Percentiles rank a stretch among this genome's conserved stretches.
phyloP scores from a whole-genome alignment of 2,113 vertebrate genomes.

The Zonotrichia leucophrys region DNA sequence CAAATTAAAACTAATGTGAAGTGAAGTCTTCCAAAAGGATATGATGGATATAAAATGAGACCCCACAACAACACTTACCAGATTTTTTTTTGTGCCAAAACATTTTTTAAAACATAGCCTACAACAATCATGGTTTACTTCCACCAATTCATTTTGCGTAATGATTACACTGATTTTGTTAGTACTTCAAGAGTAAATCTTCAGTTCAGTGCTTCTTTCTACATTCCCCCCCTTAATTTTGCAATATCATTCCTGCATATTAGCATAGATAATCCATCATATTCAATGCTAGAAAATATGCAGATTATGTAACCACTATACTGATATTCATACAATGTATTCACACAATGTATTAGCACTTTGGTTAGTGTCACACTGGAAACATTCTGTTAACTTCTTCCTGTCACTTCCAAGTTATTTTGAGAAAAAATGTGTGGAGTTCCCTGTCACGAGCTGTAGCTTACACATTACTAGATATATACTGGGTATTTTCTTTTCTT shows the following conservation, averaged over 20 bases:
- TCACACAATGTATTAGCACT: neutral
- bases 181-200: neutral
- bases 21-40: neutral
- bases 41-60: neutral
- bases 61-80: neutral
- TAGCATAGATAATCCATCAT: neutral
- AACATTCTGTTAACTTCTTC: neutral
- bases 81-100: neutral
- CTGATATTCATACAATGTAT: neutral
- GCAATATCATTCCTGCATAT: neutral
- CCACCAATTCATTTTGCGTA: neutral
- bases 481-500: neutral
- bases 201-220: neutral
- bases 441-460: neutral
- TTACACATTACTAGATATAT: neutral
- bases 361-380: neutral
- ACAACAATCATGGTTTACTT: neutral
- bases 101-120: neutral
- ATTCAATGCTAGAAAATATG: neutral
- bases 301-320: neutral
- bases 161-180: neutral
- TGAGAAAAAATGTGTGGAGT: neutral
- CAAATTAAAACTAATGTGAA: neutral
- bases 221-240: neutral
- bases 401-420: neutral